Conservation (phyloP, 2,888 invertebrate genomes). For the Ichneumoninae sp. region DNA sequence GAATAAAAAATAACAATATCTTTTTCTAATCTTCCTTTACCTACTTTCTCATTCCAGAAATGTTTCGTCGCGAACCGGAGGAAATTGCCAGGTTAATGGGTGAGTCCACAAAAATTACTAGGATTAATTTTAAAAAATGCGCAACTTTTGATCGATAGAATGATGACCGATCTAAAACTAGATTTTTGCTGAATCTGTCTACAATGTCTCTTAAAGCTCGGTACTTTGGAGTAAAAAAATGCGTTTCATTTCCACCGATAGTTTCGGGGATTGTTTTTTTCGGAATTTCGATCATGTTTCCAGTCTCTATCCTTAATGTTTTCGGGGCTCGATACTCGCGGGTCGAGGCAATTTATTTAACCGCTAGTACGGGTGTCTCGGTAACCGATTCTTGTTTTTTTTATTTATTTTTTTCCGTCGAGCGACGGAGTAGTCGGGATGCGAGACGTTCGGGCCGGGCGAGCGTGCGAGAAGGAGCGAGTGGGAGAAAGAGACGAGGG, state of each 20-base stretch:
- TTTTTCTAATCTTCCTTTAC: background rate
- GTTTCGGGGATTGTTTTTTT: background rate
- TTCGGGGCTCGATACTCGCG: slow-evolving; percentile 12
- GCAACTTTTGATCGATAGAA: background rate
- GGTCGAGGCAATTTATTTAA: slow-evolving; percentile 59
- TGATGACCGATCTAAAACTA: background rate
- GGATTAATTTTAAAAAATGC: background rate
- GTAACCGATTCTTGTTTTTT: slow-evolving; percentile 1
- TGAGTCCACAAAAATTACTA: background rate
- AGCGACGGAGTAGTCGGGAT: background rate
- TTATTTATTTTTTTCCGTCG: background rate
- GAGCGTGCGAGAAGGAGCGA: background rate
- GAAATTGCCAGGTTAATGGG: background rate
- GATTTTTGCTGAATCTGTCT: background rate
- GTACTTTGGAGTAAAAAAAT: background rate
- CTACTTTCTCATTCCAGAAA: background rate
- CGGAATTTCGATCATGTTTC: background rate
- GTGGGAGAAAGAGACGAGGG: slow-evolving; percentile 26
- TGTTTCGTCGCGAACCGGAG: background rate
- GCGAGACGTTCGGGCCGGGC: background rate
- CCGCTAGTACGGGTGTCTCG: slow-evolving; percentile 9
- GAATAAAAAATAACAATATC: background rate
- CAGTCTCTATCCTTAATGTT: background rate
- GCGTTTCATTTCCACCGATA: too few species aligned
- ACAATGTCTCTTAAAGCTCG: background rate